Evolutionary conservation across 1,140 invertebrate genomes (phyloP).

Genomic region (Drosophila mauritiana): DNA sequence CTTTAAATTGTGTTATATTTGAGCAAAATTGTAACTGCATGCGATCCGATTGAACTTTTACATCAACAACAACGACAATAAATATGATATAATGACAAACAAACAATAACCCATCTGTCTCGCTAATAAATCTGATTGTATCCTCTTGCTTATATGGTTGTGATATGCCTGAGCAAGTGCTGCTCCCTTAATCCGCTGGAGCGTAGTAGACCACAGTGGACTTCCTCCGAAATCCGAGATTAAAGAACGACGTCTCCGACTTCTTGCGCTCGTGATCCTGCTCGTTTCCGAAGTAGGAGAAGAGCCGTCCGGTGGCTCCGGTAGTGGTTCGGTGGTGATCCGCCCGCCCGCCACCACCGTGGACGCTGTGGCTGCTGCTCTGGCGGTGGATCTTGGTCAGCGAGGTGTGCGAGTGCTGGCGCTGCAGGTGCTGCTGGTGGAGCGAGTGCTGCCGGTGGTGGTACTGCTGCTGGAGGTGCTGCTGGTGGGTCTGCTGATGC

Average conservation of each 20-base stretch:
- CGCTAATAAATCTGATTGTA: conserved; percentile 53
- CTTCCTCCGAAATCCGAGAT: conserved; percentile 80
- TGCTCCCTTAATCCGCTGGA: conserved; percentile 46
- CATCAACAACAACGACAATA: conserved; percentile 67
- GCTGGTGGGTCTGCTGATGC: conserved; percentile 45
- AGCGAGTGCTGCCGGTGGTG: conserved; percentile 58
- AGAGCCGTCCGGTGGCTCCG: conserved; percentile 68
- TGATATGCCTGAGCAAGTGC: conserved; percentile 47
- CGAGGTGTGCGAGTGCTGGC: conserved; percentile 76
- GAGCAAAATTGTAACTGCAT: conserved; percentile 78
- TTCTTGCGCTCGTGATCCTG: conserved; percentile 81
- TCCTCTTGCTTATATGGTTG: conserved; percentile 9
- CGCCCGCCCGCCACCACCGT: conserved; percentile 47
- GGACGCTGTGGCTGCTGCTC: conserved; percentile 70
- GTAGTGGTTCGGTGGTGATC: conserved; percentile 1
- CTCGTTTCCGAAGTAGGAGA: conserved; percentile 81
- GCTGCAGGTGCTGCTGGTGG: conserved; percentile 64
- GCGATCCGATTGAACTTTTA: conserved; percentile 62
- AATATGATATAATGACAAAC: conserved; percentile 39
- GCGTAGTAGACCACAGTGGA: conserved; percentile 83
- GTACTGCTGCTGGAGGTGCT: conserved; percentile 49
- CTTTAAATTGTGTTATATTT: conserved; percentile 66
- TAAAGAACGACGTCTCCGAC: conserved; percentile 83
- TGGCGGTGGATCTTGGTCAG: conserved; percentile 72
- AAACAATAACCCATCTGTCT: conserved; percentile 12